These are phyloP conservation scores for Cremastobaeus sp. DNA, from an alignment of 2,888 invertebrate genomes.

Conservation along the genomic window DNA sequence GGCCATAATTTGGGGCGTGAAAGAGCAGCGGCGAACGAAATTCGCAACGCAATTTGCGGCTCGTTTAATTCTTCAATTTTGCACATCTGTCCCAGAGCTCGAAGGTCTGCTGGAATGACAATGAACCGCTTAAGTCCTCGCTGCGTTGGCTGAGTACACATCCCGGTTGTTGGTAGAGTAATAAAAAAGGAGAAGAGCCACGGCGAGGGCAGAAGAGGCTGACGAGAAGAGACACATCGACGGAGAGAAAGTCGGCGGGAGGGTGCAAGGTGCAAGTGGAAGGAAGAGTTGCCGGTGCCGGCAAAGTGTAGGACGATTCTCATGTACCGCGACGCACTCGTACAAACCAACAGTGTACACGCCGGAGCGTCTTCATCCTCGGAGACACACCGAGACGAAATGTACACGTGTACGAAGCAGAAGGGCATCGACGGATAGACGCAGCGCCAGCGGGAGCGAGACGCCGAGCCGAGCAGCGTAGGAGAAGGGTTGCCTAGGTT, in stretches of 20 bases:
- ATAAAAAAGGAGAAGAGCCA: constrained; percentile 37
- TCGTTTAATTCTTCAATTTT: constrained; percentile 71
- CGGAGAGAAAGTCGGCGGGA: constrained; percentile 33
- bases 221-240: constrained; percentile 52
- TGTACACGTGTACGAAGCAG: constrained; percentile 57
- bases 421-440: no score
- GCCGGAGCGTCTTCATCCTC: constrained; percentile 55
- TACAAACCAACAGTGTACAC: constrained; percentile 32
- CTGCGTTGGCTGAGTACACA: constrained; percentile 75
- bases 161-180: constrained; percentile 64
- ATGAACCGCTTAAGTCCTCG: constrained; percentile 75
- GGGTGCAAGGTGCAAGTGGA: constrained; percentile 48
- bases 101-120: constrained; percentile 72
- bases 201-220: constrained; percentile 21
- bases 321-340: constrained; percentile 31
- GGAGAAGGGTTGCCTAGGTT: constrained; percentile 78
- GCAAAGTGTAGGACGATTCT: constrained; percentile 62
- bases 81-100: constrained; percentile 74
- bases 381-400: constrained; percentile 65
- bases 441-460: constrained; percentile 25
- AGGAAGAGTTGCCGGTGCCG: constrained; percentile 40
- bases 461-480: constrained; percentile 60
- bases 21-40: constrained; percentile 1
- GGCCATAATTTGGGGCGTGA: neutral
- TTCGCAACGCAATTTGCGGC: constrained; percentile 22